Conservation (phyloP, 2,888 invertebrate genomes). For the Stomorhina lunata region DNA sequence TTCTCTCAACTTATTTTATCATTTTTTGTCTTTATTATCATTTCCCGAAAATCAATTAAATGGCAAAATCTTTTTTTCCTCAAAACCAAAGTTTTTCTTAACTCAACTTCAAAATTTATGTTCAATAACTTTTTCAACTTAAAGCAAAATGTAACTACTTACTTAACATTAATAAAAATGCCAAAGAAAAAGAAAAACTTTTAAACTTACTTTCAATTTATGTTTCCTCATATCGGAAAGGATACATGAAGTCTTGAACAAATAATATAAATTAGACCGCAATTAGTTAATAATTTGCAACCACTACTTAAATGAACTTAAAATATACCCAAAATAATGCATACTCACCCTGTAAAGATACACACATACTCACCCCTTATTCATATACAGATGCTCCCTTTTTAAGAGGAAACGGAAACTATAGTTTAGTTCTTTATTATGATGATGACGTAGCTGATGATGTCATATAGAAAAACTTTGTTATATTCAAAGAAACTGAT, state of each 20-base stretch:
- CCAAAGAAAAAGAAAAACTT: neutral
- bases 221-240: neutral
- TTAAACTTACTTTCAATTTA: neutral
- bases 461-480: constrained; percentile 14
- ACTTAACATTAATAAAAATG: neutral
- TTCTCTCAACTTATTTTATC: too few species aligned
- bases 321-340: constrained; percentile 42
- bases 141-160: neutral
- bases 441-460: neutral
- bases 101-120: neutral
- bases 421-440: constrained; percentile 8
- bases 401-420: neutral
- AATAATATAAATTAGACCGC: constrained; percentile 62
- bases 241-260: constrained; percentile 29
- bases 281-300: constrained; percentile 66
- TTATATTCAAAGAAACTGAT: neutral
- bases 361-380: neutral
- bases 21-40: neutral
- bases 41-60: neutral
- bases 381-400: constrained; percentile 1
- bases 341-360: neutral
- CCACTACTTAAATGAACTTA: constrained; percentile 61
- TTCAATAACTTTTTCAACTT: neutral
- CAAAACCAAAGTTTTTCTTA: neutral
- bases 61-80: neutral